phyloP scores from a whole-genome alignment of 2,888 invertebrate genomes.

The Pomacea canaliculata region DNA sequence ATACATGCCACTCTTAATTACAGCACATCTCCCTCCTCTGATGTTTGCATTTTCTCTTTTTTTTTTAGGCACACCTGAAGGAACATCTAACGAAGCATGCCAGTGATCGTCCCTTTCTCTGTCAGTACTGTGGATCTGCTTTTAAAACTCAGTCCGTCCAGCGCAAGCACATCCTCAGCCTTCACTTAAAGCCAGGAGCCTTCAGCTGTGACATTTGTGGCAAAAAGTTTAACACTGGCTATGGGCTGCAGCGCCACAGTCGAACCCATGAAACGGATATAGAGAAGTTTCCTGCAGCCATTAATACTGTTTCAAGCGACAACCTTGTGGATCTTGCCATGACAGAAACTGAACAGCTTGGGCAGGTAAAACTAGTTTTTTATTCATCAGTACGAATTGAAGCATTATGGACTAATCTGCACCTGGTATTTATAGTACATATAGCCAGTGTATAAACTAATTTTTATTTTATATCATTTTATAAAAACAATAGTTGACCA shows the following conservation, averaged over 20 bases:
- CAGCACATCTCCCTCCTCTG: not conserved
- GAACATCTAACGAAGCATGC: slow-evolving; percentile 35
- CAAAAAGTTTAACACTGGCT: slow-evolving; percentile 34
- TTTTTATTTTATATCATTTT: no score
- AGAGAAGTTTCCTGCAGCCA: not conserved
- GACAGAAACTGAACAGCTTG: slow-evolving; percentile 7
- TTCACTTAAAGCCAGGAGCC: slow-evolving; percentile 31
- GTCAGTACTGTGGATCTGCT: slow-evolving; percentile 38
- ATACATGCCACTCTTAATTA: no score
- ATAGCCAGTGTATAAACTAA: no score
- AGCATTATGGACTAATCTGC: no score
- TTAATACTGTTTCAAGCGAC: not conserved
- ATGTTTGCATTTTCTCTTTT: not conserved
- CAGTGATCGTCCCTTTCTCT: slow-evolving; percentile 33
- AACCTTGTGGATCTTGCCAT: slow-evolving; percentile 13
- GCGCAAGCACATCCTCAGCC: slow-evolving; percentile 34
- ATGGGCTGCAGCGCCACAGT: slow-evolving; percentile 31
- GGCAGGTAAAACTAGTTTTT: not conserved
- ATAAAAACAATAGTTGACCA: no score
- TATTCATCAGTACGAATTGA: not conserved
- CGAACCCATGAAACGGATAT: slow-evolving; percentile 25
- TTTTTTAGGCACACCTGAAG: slow-evolving; percentile 33
- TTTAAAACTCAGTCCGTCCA: slow-evolving; percentile 38
- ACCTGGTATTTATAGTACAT: no score
- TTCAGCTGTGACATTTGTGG: slow-evolving; percentile 30